phyloP scores from a whole-genome alignment of 2,113 vertebrate species.

The Elachura formosa region DNA sequence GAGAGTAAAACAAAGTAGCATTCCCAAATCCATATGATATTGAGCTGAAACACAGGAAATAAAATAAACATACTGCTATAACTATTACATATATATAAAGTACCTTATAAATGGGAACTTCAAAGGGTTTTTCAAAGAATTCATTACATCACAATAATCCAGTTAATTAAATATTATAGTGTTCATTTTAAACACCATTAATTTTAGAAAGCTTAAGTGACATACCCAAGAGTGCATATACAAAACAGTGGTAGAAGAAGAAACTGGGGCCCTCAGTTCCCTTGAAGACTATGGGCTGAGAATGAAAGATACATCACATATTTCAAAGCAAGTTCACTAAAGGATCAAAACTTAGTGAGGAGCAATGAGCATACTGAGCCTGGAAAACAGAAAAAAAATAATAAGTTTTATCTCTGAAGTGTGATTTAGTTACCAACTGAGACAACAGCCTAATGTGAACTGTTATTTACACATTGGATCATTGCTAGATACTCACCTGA shows the following conservation, averaged over 20 bases:
- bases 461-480: not conserved
- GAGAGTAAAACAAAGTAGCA: not conserved
- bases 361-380: not conserved
- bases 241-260: not conserved
- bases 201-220: not conserved
- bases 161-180: not conserved
- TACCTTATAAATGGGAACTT: not conserved
- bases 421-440: not conserved
- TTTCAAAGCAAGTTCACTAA: not conserved
- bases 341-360: not conserved
- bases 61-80: not conserved
- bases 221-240: not conserved
- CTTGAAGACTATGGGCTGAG: not conserved
- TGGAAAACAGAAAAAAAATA: not conserved
- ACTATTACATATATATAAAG: not conserved
- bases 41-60: not conserved
- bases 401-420: not conserved
- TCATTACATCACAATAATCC: not conserved
- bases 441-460: not conserved
- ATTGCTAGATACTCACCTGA: not conserved
- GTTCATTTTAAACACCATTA: not conserved
- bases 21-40: not conserved
- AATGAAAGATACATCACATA: not conserved
- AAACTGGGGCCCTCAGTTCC: not conserved
- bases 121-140: conserved; percentile 9